A percentile compares a stretch with the other conserved stretches of the same genome.
Evolutionary conservation across 2,888 invertebrate genomes (phyloP).

Genomic region (Caenorhabditis panamensis): DNA sequence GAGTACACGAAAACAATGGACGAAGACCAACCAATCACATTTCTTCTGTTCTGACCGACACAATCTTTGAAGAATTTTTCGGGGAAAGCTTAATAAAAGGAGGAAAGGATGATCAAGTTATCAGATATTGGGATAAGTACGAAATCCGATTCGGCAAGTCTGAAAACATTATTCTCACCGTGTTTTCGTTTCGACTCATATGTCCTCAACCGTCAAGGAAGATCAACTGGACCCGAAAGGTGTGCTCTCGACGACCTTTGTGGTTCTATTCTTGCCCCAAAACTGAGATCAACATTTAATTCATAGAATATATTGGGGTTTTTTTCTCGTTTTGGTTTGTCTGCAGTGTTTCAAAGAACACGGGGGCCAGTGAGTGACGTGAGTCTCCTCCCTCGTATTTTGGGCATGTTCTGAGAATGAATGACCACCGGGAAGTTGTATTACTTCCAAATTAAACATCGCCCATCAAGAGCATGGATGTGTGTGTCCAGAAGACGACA

Average conservation of each 20-base stretch:
- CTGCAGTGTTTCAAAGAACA: slow-evolving; percentile 41
- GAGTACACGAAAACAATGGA: not conserved
- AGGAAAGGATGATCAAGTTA: not conserved
- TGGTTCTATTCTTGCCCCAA: too few species aligned
- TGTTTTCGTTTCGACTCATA: not conserved
- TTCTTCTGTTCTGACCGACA: not conserved
- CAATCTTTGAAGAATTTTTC: not conserved
- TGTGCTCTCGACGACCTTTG: too few species aligned
- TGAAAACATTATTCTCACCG: not conserved
- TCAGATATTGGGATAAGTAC: not conserved
- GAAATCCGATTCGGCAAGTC: not conserved
- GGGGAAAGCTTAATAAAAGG: not conserved
- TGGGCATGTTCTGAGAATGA: not conserved
- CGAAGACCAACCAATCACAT: not conserved
- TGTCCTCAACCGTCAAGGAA: not conserved
- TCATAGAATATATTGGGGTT: slow-evolving; percentile 11
- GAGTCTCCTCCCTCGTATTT: slow-evolving; percentile 14
- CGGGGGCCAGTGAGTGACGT: slow-evolving; percentile 39
- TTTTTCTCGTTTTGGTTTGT: slow-evolving; percentile 16
- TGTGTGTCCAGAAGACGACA: slow-evolving; percentile 4
- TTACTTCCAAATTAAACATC: slow-evolving; percentile 18
- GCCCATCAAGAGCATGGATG: not conserved
- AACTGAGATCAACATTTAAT: slow-evolving; percentile 17
- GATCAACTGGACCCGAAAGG: too few species aligned
- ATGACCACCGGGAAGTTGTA: slow-evolving; percentile 53